Base-by-base conservation (phyloP, 2,113 vertebrate genomes). In the Hippocampus comes region DNA sequence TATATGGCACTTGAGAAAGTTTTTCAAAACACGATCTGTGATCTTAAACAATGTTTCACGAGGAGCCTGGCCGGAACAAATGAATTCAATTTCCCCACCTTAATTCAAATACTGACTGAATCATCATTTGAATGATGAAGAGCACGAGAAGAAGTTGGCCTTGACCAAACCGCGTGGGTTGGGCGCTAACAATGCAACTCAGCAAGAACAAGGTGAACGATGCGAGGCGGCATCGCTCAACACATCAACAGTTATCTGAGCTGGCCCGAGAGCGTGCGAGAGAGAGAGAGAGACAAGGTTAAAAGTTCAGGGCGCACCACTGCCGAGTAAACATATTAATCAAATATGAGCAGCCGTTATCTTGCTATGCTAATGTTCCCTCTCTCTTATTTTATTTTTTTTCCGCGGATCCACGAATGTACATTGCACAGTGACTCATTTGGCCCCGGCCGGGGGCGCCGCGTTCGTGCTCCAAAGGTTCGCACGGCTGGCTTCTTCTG, bases 251-350 rank as follows among this genome's bases (percentile, higher is more conserved):
- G 48, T 68, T 78, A 60, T 67, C n/a, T 63, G n/a, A 71, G 75
- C 42, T 59, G 30, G 38, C 69, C 4, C 9, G 8, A 9, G 49
- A 75, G 41, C 17, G 15, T 21, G 15, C 21, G 60, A 67, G 7
- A 7, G 49, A 75, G 38, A 75, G 38, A 18, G 17, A 30, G 15
- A n/a, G 53, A 66, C 66, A 63, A 65, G 56, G 38, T 60, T 76
- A 55, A 71, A 55, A 63, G 63, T 66, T 41, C 42, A 73, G 21
- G 15, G 20, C 2, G 11, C 23, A 71, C 59, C 11, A 9, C 70
- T 75, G 72, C 63, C 70, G 72, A 67, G 65, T 63, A 67, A 68
- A 63, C 17, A 71, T 66, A 81, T 85, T 72, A 86, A 84, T 84
- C 76, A 81, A 82, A 78, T 74, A 87, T 76, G 42, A 72, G 72